phyloP scores from a whole-genome alignment of 1,140 invertebrate genomes.

The Leptinotarsa lineolata region DNA sequence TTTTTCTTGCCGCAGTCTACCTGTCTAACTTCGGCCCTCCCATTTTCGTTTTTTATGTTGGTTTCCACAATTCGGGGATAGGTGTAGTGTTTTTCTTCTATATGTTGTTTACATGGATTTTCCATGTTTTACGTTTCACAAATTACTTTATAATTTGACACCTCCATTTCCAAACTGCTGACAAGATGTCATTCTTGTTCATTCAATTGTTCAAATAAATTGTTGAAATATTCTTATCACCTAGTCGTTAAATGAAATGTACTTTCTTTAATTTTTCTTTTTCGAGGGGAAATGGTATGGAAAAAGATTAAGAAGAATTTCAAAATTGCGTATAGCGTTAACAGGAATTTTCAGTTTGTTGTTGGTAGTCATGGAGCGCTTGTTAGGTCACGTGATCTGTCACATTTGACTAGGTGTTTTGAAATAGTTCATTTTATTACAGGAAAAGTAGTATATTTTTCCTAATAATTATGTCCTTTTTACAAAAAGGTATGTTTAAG shows the following conservation, averaged over 20 bases:
- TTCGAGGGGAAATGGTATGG: not conserved
- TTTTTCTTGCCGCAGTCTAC: slow-evolving; percentile 37
- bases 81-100: slow-evolving; percentile 39
- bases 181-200: slow-evolving; percentile 16
- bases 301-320: not conserved
- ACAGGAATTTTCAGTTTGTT: not conserved
- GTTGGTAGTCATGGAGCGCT: slow-evolving; percentile 37
- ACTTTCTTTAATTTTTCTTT: too few relatives aligned
- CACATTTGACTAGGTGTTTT: slow-evolving; percentile 49
- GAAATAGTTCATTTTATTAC: slow-evolving; percentile 43
- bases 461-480: slow-evolving; percentile 36
- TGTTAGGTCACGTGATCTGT: slow-evolving; percentile 43
- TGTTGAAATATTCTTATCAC: not conserved
- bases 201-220: slow-evolving; percentile 32
- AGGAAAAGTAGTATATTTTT: slow-evolving; percentile 30
- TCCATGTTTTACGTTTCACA: slow-evolving; percentile 36
- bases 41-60: slow-evolving; percentile 32
- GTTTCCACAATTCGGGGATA: slow-evolving; percentile 33
- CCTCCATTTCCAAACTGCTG: slow-evolving; percentile 21
- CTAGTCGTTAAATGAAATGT: not conserved
- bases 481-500: slow-evolving; percentile 38
- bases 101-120: slow-evolving; percentile 37
- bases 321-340: not conserved
- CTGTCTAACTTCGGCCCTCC: slow-evolving; percentile 36
- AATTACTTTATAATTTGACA: slow-evolving; percentile 32